Percentiles rank a stretch among this genome's conserved stretches.
Evolutionary conservation across 2,113 vertebrate genomes (phyloP).

Genomic region (Ageneiosus marmoratus): DNA sequence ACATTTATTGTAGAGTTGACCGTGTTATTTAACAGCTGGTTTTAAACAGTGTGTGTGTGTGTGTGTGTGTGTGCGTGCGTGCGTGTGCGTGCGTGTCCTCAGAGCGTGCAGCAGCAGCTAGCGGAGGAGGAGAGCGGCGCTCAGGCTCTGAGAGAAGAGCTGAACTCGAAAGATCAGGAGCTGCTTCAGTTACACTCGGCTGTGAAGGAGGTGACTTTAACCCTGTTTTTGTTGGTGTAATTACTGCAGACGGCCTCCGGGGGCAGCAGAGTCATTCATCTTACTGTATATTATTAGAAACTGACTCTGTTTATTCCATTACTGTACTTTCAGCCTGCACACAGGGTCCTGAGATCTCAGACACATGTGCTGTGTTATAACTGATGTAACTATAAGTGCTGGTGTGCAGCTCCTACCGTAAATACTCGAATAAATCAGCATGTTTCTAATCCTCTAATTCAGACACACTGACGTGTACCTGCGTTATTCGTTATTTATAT

Average conservation of each 20-base stretch:
- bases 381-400: too few species aligned
- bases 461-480: background rate
- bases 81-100: slow-evolving; percentile 35
- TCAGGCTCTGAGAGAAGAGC: slow-evolving; percentile 86
- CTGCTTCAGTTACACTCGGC: slow-evolving; percentile 83
- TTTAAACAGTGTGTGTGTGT: too few species aligned
- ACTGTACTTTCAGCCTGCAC: background rate
- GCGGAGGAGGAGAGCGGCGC: slow-evolving; percentile 86
- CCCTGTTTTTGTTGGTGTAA: slow-evolving; percentile 24
- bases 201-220: slow-evolving; percentile 85
- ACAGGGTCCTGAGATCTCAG: background rate
- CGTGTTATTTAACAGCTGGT: background rate
- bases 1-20: background rate
- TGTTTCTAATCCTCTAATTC: too few species aligned
- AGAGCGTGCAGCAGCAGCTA: slow-evolving; percentile 86
- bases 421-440: background rate
- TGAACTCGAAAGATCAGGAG: slow-evolving; percentile 77
- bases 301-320: background rate
- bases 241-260: background rate
- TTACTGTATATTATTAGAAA: background rate
- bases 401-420: background rate
- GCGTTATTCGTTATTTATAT: too few species aligned
- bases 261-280: background rate
- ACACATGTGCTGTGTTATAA: too few species aligned
- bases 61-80: background rate